These are phyloP conservation scores for Stictocephala bisonia DNA, from an alignment of 2,888 invertebrate genomes.

Conservation along the genomic window DNA sequence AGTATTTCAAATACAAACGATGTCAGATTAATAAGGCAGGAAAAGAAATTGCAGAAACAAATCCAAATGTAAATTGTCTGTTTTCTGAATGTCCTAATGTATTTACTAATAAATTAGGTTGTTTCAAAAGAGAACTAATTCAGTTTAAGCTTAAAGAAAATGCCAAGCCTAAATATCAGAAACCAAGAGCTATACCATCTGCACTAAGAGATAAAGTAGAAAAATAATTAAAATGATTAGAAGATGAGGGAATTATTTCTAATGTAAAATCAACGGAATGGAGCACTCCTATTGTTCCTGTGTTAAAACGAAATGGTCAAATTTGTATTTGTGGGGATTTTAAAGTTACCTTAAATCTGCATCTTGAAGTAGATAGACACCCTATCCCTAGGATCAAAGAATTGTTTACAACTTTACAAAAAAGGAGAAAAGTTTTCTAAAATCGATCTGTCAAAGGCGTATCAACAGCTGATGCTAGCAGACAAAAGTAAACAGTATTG, in stretches of 20 bases:
- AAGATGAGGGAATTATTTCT: conserved; percentile 51
- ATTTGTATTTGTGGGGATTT: conserved; percentile 60
- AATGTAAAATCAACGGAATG: conserved; percentile 56
- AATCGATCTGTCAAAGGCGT: conserved; percentile 45
- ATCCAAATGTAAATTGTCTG: neutral
- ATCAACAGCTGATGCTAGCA: conserved; percentile 56
- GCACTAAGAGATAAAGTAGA: conserved; percentile 56
- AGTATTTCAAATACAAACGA: no score
- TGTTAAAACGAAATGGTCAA: conserved; percentile 61
- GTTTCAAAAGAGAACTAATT: conserved; percentile 37
- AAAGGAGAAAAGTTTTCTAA: conserved; percentile 53
- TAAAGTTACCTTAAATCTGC: conserved; percentile 51
- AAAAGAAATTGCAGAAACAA: no score
- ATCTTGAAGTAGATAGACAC: conserved; percentile 44
- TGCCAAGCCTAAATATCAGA: conserved; percentile 55
- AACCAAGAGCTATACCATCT: conserved; percentile 58
- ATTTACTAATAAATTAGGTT: conserved; percentile 48
- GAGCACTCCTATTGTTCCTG: conserved; percentile 62
- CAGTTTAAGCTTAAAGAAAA: conserved; percentile 48
- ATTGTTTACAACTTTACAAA: no score
- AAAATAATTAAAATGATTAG: conserved; percentile 55
- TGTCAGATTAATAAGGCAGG: no score
- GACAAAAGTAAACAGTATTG: conserved; percentile 59
- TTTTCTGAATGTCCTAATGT: conserved; percentile 22
- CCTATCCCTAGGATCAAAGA: conserved; percentile 48